Evolutionary conservation across 1,140 invertebrate genomes (phyloP), one percentile per base, ranked within the genome.

Genomic region (Thalassaphorura encarpata): DNA sequence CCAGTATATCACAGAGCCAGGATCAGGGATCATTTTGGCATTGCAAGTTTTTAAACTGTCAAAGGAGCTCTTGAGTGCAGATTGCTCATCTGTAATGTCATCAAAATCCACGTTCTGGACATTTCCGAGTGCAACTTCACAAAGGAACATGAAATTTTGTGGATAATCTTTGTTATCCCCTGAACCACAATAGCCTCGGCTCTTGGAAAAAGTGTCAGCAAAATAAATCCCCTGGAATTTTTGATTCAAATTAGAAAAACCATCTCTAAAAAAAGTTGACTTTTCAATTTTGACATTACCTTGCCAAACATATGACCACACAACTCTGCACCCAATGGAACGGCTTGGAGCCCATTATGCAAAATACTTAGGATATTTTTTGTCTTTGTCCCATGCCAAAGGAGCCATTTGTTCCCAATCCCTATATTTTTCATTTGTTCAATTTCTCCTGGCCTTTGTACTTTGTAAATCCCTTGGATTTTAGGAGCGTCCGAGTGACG

Each of bases 381-480:
- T 31, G 66, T 61, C 46, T 60, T 67, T 27, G 70, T 74, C 49
- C 75, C 74, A 63, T 76, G 75, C 71, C 72, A 76, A 15, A 76
- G 63, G 11, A 75, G 59, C 54, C 63, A 67, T 46, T 67, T 67
- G 56, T 74, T 73, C 2, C 62, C 57, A 18, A 66, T 45, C 11
- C 36, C 46, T 2, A 18, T 21, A 33, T 49, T 27, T 45, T 54
- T 26, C n/a, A 71, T 50, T 28, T 50, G 26, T n/a, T 66, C 61
- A 21, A 67, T 58, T 60, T 73, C 68, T 27, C 66, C 66, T 28
- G 54, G 52, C 31, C 68, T 66, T 24, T 64, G 62, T 21, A 73
- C 54, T 52, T 67, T 63, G 59, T 67, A 74, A 11, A 36, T n/a
- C n/a, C n/a, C n/a, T n/a, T n/a, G n/a, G 21, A 76, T 68, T n/a